These are phyloP conservation scores for Melieria omissa DNA, from an alignment of 2,888 invertebrate species.

Conservation along the genomic window DNA sequence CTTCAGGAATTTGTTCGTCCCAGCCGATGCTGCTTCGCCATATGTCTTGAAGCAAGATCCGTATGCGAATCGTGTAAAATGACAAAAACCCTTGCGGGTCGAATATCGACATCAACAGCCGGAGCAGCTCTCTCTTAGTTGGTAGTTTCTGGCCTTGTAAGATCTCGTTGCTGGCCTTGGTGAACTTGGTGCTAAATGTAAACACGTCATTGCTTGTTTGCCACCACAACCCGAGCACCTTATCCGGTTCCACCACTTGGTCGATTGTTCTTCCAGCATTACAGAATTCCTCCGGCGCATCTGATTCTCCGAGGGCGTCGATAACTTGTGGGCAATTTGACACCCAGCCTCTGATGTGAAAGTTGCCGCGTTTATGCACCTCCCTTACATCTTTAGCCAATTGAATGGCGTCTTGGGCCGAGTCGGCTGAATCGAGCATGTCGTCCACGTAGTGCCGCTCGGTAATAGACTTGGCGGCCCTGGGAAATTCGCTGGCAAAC, in stretches of 20 bases:
- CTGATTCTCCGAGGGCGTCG: background rate
- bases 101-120: slow-evolving; percentile 41
- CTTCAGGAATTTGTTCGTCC: slow-evolving; percentile 24
- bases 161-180: slow-evolving; percentile 30
- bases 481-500: slow-evolving; percentile 37
- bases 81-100: slow-evolving; percentile 39
- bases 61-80: slow-evolving; percentile 38
- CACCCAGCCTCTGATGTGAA: slow-evolving; percentile 7
- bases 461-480: slow-evolving; percentile 39
- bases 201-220: slow-evolving; percentile 38
- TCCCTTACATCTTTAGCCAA: no score
- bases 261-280: slow-evolving; percentile 23
- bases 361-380: slow-evolving; percentile 15
- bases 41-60: slow-evolving; percentile 40
- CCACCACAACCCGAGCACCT: slow-evolving; percentile 38
- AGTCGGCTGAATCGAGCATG: no score
- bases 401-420: no score
- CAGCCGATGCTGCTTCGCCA: slow-evolving; percentile 39
- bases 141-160: slow-evolving; percentile 14
- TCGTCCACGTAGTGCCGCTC: slow-evolving; percentile 48
- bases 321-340: background rate
- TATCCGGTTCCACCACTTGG: slow-evolving; percentile 28
- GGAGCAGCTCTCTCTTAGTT: slow-evolving; percentile 38
- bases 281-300: slow-evolving; percentile 6
- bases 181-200: slow-evolving; percentile 38